A percentile compares a stretch with the other conserved stretches of the same genome.
These are phyloP conservation scores for Rousettus leschenaultii DNA, from an alignment of 2,113 vertebrate genomes.

Conservation along the genomic window DNA sequence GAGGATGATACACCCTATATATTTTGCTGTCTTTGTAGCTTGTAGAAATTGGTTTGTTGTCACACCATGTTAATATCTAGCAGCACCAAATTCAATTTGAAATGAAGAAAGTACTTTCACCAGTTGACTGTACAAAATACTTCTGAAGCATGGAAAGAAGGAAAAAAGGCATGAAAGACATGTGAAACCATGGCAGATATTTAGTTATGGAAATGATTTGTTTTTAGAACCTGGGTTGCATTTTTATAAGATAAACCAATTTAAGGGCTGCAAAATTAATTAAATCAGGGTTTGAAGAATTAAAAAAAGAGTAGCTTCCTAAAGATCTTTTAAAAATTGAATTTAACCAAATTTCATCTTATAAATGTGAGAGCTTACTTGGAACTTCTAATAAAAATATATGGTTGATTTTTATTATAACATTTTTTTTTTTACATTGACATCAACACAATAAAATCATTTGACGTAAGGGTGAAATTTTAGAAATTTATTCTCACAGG, in stretches of 20 bases:
- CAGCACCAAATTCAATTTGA: slow-evolving; percentile 73
- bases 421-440: slow-evolving; percentile 64
- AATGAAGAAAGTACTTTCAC: slow-evolving; percentile 58
- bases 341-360: slow-evolving; percentile 53
- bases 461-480: slow-evolving; percentile 64
- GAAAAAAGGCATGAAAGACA: background rate
- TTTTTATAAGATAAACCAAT: slow-evolving; percentile 32
- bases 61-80: slow-evolving; percentile 67
- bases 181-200: background rate
- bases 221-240: background rate
- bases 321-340: background rate
- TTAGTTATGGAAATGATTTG: background rate
- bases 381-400: slow-evolving; percentile 64
- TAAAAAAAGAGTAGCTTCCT: background rate
- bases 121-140: slow-evolving; percentile 57
- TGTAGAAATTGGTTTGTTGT: slow-evolving; percentile 75
- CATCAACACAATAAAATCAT: slow-evolving; percentile 65
- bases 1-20: slow-evolving; percentile 12
- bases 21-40: slow-evolving; percentile 61
- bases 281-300: slow-evolving; percentile 10
- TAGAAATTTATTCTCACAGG: slow-evolving; percentile 50
- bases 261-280: background rate
- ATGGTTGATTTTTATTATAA: slow-evolving; percentile 59
- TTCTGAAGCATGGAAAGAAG: slow-evolving; percentile 14
- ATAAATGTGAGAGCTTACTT: slow-evolving; percentile 61